Percentiles rank a stretch among this genome's conserved stretches.
Conservation (phyloP, 2,888 invertebrate species). For the Monopis laevigella region DNA sequence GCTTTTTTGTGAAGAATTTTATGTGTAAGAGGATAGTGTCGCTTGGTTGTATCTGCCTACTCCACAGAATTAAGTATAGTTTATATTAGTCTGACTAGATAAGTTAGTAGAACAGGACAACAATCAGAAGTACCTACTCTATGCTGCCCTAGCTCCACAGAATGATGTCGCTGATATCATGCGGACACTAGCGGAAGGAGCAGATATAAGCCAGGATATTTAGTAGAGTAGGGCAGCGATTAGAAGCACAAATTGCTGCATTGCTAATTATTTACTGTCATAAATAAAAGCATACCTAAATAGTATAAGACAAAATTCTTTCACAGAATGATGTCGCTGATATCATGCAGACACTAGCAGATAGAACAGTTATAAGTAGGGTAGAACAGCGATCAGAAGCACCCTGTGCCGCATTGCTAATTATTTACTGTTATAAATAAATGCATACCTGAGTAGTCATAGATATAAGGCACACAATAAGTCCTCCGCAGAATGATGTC, state of each 20-base stretch:
- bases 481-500: constrained; percentile 84
- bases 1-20: no score
- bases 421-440: constrained; percentile 15
- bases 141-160: no score
- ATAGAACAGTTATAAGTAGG: constrained; percentile 78
- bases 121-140: no score
- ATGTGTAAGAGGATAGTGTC: no score
- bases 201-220: constrained; percentile 81
- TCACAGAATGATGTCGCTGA: constrained; percentile 83
- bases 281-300: no score
- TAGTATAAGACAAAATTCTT: no score
- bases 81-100: no score
- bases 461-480: constrained; percentile 77
- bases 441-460: constrained; percentile 74
- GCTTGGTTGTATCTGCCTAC: no score
- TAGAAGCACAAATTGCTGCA: no score
- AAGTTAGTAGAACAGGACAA: no score
- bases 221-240: constrained; percentile 77
- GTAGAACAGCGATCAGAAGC: constrained; percentile 73
- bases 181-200: constrained; percentile 76
- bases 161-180: constrained; percentile 83
- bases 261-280: no score
- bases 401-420: constrained; percentile 75
- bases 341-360: constrained; percentile 78
- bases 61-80: no score